These are phyloP conservation scores for Drosophila parabipectinata DNA, from an alignment of 1,140 invertebrate species.

Conservation along the genomic window DNA sequence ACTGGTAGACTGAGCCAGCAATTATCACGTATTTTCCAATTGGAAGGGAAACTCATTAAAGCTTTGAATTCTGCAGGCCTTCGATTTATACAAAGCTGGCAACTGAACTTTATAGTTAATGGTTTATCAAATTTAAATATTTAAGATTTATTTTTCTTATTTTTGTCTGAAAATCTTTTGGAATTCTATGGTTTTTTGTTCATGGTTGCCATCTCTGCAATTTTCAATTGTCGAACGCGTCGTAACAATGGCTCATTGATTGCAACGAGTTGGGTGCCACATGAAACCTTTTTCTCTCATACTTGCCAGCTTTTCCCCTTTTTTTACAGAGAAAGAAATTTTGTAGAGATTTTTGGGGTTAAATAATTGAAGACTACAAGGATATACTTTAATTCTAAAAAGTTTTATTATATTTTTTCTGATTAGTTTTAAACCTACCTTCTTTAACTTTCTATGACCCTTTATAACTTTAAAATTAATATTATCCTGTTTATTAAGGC, in stretches of 20 bases:
- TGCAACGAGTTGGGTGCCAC: slow-evolving; percentile 38
- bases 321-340: background rate
- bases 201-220: slow-evolving; percentile 26
- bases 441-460: too few relatives aligned
- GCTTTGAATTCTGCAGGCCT: background rate
- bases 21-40: slow-evolving; percentile 58
- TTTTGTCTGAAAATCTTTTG: slow-evolving; percentile 25
- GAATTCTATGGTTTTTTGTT: slow-evolving; percentile 4
- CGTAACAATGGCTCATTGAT: slow-evolving; percentile 75
- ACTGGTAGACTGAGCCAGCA: slow-evolving; percentile 37
- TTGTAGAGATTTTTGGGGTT: too few relatives aligned
- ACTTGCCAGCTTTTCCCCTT: background rate
- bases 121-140: background rate
- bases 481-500: too few relatives aligned
- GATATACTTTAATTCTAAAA: too few relatives aligned
- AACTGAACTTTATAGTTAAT: background rate
- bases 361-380: background rate
- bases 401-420: too few relatives aligned
- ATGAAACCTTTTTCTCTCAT: background rate
- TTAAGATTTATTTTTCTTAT: background rate
- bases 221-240: slow-evolving; percentile 75
- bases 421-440: too few relatives aligned
- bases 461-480: too few relatives aligned
- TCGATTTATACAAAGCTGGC: background rate
- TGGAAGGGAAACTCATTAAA: slow-evolving; percentile 35